phyloP scores from a whole-genome alignment of 1,140 invertebrate genomes.

The Palaemon carinicauda region DNA sequence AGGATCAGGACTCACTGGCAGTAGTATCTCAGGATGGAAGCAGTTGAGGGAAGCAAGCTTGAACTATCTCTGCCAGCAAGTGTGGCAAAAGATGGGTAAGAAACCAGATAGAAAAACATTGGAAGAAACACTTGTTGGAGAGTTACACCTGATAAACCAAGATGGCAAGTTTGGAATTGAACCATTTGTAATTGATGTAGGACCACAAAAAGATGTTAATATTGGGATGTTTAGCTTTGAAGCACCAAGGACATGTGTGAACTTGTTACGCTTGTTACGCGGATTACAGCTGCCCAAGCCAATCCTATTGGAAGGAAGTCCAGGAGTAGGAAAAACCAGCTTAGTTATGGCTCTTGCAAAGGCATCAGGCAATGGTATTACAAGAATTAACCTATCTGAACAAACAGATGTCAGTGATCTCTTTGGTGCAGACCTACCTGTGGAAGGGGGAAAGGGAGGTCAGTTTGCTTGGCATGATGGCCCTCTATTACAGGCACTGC shows the following conservation, averaged over 20 bases:
- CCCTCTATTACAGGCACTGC: conserved; percentile 90
- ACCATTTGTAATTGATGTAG: conserved; percentile 75
- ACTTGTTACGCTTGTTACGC: conserved; percentile 84
- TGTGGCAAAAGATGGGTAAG: conserved; percentile 27
- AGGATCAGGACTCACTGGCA: conserved; percentile 68
- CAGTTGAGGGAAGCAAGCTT: conserved; percentile 49
- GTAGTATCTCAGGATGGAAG: conserved; percentile 44
- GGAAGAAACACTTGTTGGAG: conserved; percentile 26
- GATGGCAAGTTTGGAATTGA: conserved; percentile 72
- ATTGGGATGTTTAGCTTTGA: conserved; percentile 74
- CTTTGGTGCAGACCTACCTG: conserved; percentile 97
- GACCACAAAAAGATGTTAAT: background rate
- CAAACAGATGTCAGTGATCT: conserved; percentile 98
- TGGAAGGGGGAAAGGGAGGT: conserved; percentile 83
- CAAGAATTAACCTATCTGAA: conserved; percentile 97
- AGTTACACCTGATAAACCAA: conserved; percentile 39
- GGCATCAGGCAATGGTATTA: conserved; percentile 79
- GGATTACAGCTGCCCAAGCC: conserved; percentile 89
- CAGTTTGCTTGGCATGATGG: conserved; percentile 97
- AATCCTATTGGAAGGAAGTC: conserved; percentile 95
- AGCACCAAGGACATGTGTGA: conserved; percentile 84
- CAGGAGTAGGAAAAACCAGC: conserved; percentile 98
- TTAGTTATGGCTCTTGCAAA: conserved; percentile 91
- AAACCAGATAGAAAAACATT: conserved; percentile 32
- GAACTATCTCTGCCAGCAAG: conserved; percentile 44